These are phyloP conservation scores for Sinotaia quadrata DNA, from an alignment of 2,888 invertebrate genomes.

Conservation along the genomic window DNA sequence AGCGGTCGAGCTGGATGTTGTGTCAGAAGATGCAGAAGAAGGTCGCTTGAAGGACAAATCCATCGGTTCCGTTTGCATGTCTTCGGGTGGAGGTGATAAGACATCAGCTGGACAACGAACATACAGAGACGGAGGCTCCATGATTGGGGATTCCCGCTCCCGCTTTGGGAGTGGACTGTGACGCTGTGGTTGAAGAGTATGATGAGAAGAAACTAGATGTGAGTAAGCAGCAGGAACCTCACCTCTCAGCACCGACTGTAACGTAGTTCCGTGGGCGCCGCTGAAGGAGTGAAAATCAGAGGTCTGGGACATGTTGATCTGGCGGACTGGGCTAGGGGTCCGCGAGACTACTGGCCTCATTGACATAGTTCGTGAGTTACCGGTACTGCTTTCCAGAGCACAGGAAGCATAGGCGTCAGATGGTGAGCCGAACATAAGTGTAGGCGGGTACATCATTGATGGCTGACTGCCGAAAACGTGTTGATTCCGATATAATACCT, in stretches of 20 bases:
- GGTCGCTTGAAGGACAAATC: slow-evolving; percentile 47
- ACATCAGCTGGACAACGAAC: slow-evolving; percentile 10
- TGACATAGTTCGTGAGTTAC: slow-evolving; percentile 29
- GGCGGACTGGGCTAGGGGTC: neutral
- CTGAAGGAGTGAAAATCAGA: neutral
- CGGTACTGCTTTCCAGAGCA: slow-evolving; percentile 35
- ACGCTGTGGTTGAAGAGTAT: neutral
- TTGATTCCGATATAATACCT: slow-evolving; percentile 39
- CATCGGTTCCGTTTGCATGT: slow-evolving; percentile 59
- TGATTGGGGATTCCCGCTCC: slow-evolving; percentile 13
- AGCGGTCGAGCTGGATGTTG: slow-evolving; percentile 12
- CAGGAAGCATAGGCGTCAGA: slow-evolving; percentile 40
- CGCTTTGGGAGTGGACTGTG: slow-evolving; percentile 2
- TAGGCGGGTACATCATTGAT: slow-evolving; percentile 23
- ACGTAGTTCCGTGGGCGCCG: slow-evolving; percentile 34
- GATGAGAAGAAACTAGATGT: slow-evolving; percentile 49
- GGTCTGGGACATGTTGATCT: neutral
- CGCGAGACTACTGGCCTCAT: slow-evolving; percentile 29
- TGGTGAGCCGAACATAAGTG: slow-evolving; percentile 31
- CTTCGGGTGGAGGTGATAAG: slow-evolving; percentile 29
- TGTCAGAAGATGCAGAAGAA: slow-evolving; percentile 23
- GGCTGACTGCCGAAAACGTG: slow-evolving; percentile 29
- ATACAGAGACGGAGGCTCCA: neutral
- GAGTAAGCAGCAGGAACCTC: slow-evolving; percentile 60
- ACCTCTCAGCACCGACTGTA: slow-evolving; percentile 60